Percentiles rank a stretch among this genome's conserved stretches.
Evolutionary conservation across 37 sponge, comb jelly and placozoan species (phyloP).

Genomic region (Oopsacas minuta): DNA sequence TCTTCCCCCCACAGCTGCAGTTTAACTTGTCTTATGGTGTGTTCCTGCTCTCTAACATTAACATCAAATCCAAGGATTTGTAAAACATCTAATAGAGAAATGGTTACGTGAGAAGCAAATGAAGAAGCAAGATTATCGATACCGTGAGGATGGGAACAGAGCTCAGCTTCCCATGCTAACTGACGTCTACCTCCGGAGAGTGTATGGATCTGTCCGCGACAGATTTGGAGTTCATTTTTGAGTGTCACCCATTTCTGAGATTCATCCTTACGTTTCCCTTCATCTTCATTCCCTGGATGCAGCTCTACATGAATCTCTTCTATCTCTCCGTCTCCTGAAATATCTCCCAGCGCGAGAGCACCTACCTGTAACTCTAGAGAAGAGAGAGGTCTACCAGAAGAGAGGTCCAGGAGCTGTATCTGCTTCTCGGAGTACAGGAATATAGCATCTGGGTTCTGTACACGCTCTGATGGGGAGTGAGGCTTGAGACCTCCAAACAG

Average conservation of each 20-base stretch:
- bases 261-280: not conserved
- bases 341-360: slow-evolving; percentile 56
- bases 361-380: slow-evolving; percentile 48
- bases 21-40: not conserved
- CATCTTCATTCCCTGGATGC: slow-evolving; percentile 18
- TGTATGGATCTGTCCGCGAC: slow-evolving; percentile 1
- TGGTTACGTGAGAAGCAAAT: not conserved
- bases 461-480: slow-evolving; percentile 48
- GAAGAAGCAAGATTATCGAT: not conserved
- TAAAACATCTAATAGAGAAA: not conserved
- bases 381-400: slow-evolving; percentile 58
- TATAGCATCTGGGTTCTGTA: slow-evolving; percentile 53
- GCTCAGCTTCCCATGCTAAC: not conserved
- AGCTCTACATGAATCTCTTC: slow-evolving; percentile 53
- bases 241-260: not conserved
- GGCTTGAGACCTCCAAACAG: slow-evolving; percentile 54
- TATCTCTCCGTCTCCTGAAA: slow-evolving; percentile 56
- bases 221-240: not conserved
- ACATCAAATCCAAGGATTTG: not conserved
- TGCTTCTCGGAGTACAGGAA: slow-evolving; percentile 57
- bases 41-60: not conserved
- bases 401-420: slow-evolving; percentile 53
- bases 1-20: slow-evolving; percentile 1
- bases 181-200: not conserved
- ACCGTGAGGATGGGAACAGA: not conserved